Evolutionary conservation across 2,888 invertebrate species (phyloP), one percentile per base, ranked within the genome.

Genomic region (Opisthograptis luteolata): DNA sequence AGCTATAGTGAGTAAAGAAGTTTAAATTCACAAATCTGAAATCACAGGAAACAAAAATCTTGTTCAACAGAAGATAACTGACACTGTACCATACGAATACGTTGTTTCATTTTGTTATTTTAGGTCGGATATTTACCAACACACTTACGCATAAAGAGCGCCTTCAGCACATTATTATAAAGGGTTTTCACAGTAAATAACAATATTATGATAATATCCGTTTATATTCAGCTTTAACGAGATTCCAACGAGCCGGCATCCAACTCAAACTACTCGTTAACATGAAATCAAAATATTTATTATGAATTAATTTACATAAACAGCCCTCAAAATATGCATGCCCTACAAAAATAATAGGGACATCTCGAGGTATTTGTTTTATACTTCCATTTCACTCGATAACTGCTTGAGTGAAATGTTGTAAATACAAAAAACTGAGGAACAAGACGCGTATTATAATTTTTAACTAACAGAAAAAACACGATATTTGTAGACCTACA

Each of bases 251-350:
- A 79, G 74, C 74, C 67, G 68, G 51, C 74, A 74, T 76, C 65
- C 73, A 66, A 73, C 74, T 77, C 73, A 71, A 78, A 80, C 81
- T 80, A 82, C 84, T 87, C 81, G 86, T 87, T 87, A 85, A 75
- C 74, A 74, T 77, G 73, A 74, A 81, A 84, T 83, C 84, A 85
- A 83, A 86, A 88, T 87, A 87, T 87, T 84, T 86, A 84, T 82
- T 85, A 84, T 84, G 86, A 84, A 87, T 85, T 77, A 74, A 87
- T 87, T 87, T 86, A 81, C 84, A 87, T 87, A 86, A 85, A 72
- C 73, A 82, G 76, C 64, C 63, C 60, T 73, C 70, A 66, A 77
- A 79, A 79, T 81, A 82, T 81, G 78, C 79, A 80, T 76, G 73
- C 71, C 71, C 66, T 65, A 67, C 66, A 69, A 67, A 66, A 55